Evolutionary conservation across 2,113 vertebrate species (phyloP).

Genomic region (Ornithorhynchus anatinus): DNA sequence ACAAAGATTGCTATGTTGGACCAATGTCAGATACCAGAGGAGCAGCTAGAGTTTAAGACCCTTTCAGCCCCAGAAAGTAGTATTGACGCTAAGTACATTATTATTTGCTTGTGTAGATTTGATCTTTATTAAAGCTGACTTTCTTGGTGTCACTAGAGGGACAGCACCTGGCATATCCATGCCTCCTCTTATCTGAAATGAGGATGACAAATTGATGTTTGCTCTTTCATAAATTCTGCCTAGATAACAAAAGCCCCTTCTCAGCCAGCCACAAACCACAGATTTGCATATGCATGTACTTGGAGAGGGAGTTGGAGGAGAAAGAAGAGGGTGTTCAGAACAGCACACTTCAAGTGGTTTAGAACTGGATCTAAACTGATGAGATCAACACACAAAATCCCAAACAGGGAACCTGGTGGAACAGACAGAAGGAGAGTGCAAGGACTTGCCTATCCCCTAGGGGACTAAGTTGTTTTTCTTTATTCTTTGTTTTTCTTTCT

Average conservation of each 20-base stretch:
- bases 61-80: no score
- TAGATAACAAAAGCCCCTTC: conserved; percentile 16
- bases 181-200: not conserved
- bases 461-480: not conserved
- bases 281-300: no score
- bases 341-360: not conserved
- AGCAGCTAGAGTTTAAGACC: no score
- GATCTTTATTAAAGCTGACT: not conserved
- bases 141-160: not conserved
- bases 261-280: conserved; percentile 13
- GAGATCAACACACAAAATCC: not conserved
- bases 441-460: no score
- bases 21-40: no score
- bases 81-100: no score
- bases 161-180: not conserved
- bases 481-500: not conserved
- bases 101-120: no score
- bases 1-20: no score
- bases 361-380: not conserved
- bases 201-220: not conserved
- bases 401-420: not conserved
- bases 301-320: not conserved
- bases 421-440: not conserved
- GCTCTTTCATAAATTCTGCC: conserved; percentile 9
- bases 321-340: conserved; percentile 5